A percentile compares a stretch with the other conserved stretches of the same genome.
These are phyloP conservation scores for Apodemus agrarius DNA, from an alignment of 2,797 vertebrate genomes.

Conservation along the genomic window DNA sequence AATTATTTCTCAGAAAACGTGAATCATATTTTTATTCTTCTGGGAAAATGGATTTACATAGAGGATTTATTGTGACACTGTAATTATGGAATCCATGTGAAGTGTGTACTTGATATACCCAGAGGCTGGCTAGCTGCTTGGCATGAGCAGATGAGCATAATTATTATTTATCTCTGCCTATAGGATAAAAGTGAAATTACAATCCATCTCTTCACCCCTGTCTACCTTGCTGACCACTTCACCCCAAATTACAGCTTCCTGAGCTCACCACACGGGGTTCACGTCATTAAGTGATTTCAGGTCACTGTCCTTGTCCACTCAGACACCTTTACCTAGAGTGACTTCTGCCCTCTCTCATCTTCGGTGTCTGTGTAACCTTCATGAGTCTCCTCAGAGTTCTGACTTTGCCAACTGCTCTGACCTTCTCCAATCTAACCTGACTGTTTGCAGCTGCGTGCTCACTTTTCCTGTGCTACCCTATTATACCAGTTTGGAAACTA, in stretches of 20 bases:
- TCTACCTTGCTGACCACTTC: background rate
- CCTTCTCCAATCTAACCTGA: conserved; percentile 14
- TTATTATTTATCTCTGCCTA: background rate
- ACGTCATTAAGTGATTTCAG: conserved; percentile 19
- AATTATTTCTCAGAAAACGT: background rate
- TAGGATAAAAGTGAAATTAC: background rate
- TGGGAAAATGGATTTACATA: background rate
- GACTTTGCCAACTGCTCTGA: background rate
- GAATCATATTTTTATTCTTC: conserved; percentile 1
- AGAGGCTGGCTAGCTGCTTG: background rate
- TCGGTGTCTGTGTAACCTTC: background rate
- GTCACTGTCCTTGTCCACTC: conserved; percentile 6
- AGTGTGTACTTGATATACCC: background rate
- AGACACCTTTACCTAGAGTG: conserved; percentile 41
- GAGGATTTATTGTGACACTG: conserved; percentile 34
- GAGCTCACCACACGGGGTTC: background rate
- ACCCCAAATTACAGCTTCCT: conserved; percentile 29
- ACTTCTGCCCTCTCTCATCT: background rate
- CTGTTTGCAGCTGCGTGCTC: background rate
- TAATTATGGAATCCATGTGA: background rate
- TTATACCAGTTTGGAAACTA: background rate
- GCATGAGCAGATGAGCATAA: background rate
- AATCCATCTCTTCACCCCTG: background rate
- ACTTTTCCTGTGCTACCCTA: background rate
- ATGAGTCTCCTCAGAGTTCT: conserved; percentile 2